phyloP scores from a whole-genome alignment of 2,797 vertebrate species.

The Urosaurus nigricauda region DNA sequence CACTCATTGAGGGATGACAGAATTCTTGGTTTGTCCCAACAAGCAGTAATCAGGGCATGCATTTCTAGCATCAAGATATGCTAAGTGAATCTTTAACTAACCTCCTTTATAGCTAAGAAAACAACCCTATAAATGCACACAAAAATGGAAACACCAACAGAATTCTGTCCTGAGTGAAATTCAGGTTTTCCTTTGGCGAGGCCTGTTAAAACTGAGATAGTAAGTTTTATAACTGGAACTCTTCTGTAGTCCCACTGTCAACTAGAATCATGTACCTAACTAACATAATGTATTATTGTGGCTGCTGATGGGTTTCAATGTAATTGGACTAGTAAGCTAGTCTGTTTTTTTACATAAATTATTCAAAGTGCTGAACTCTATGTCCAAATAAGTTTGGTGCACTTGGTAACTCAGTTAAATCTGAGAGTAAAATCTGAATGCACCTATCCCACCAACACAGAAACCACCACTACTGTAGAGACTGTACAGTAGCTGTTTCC shows the following conservation, averaged over 20 bases:
- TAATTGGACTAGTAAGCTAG: too few relatives aligned
- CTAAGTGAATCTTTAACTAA: neutral
- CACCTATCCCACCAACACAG: too few relatives aligned
- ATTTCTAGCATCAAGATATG: neutral
- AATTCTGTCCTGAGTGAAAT: neutral
- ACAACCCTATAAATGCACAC: neutral
- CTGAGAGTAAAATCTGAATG: too few relatives aligned
- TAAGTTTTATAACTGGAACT: neutral
- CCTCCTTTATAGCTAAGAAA: neutral
- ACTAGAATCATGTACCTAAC: neutral
- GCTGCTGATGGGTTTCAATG: too few relatives aligned
- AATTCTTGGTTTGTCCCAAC: neutral
- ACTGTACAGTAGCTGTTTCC: too few relatives aligned
- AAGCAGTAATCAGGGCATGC: neutral
- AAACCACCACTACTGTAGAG: too few relatives aligned
- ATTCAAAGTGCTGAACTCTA: too few relatives aligned
- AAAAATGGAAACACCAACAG: neutral
- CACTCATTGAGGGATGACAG: neutral
- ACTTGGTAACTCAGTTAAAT: too few relatives aligned
- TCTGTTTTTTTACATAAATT: too few relatives aligned
- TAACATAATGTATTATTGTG: too few relatives aligned
- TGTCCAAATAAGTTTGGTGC: too few relatives aligned
- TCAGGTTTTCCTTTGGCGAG: neutral
- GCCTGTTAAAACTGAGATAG: constrained; percentile 40
- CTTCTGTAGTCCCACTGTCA: neutral